Conservation (phyloP, 2,113 vertebrate genomes). For the Engystomops pustulosus region DNA sequence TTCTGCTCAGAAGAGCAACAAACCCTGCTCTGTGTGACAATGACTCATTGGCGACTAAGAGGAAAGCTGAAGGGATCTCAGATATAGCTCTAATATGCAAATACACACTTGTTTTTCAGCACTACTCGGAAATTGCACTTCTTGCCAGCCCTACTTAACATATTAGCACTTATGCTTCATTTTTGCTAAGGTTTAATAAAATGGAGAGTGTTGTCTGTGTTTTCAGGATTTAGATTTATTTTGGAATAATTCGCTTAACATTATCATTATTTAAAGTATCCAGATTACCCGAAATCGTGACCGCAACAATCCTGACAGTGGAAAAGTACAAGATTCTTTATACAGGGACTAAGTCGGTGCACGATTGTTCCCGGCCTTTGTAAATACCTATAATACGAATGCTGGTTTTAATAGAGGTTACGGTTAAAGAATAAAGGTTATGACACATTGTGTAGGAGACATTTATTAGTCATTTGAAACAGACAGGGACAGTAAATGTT, state of each 20-base stretch:
- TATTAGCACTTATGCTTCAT: slow-evolving; percentile 25
- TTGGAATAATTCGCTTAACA: not conserved
- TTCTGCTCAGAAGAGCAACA: slow-evolving; percentile 51
- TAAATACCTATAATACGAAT: not conserved
- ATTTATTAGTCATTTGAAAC: too few relatives aligned
- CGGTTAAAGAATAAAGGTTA: not conserved
- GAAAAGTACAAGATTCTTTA: not conserved
- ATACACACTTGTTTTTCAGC: slow-evolving; percentile 24
- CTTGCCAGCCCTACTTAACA: slow-evolving; percentile 10
- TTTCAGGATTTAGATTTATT: slow-evolving; percentile 20
- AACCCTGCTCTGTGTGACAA: slow-evolving; percentile 30
- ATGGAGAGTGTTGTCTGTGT: not conserved
- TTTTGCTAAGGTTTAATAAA: slow-evolving; percentile 1
- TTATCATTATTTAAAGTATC: not conserved
- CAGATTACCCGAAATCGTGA: not conserved
- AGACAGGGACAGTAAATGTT: too few relatives aligned
- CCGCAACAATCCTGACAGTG: not conserved
- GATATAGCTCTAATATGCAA: slow-evolving; percentile 49
- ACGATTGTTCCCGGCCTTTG: not conserved
- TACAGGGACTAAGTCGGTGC: not conserved
- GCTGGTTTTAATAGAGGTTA: not conserved
- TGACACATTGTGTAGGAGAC: not conserved
- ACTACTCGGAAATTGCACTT: slow-evolving; percentile 9
- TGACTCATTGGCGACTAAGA: slow-evolving; percentile 54
- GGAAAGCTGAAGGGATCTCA: not conserved